Evolutionary conservation across 2,113 vertebrate genomes (phyloP).

Genomic region (Paradoxurus hermaphroditus): DNA sequence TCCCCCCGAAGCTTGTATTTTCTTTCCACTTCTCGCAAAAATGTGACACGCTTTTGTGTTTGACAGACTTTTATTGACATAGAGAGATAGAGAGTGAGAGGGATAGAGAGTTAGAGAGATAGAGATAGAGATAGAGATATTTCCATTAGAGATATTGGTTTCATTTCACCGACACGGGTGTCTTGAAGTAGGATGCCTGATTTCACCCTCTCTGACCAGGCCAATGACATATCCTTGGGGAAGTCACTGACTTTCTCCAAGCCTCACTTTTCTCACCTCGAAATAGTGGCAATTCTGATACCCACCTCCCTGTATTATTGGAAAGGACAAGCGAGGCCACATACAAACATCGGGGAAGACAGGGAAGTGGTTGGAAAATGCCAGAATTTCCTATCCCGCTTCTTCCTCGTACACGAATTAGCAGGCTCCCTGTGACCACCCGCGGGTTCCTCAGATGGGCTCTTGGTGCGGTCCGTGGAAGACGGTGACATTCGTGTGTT

Average conservation of each 20-base stretch:
- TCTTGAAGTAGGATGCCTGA: no score
- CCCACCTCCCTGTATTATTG: fast-evolving
- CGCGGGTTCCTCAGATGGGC: fast-evolving
- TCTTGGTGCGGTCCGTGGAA: not conserved
- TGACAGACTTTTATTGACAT: not conserved
- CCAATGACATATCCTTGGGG: no score
- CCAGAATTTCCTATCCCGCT: not conserved
- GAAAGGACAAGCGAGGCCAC: not conserved
- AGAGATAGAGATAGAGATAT: not conserved
- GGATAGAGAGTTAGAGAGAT: no score
- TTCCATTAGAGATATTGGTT: not conserved
- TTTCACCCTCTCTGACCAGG: no score
- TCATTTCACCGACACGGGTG: fast-evolving
- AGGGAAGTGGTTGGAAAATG: not conserved
- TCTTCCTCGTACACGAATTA: not conserved
- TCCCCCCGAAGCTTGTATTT: not conserved
- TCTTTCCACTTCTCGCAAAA: not conserved
- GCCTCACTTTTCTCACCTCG: not conserved
- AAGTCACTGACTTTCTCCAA: not conserved
- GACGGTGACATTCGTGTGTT: no score
- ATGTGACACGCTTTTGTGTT: not conserved
- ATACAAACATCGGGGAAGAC: not conserved
- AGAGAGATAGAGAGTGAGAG: no score
- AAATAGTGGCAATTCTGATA: not conserved
- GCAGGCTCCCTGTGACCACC: fast-evolving